Percentiles rank a stretch among this genome's conserved stretches.
Evolutionary conservation across 2,888 invertebrate species (phyloP).

Genomic region (Pilophorus perplexus): DNA sequence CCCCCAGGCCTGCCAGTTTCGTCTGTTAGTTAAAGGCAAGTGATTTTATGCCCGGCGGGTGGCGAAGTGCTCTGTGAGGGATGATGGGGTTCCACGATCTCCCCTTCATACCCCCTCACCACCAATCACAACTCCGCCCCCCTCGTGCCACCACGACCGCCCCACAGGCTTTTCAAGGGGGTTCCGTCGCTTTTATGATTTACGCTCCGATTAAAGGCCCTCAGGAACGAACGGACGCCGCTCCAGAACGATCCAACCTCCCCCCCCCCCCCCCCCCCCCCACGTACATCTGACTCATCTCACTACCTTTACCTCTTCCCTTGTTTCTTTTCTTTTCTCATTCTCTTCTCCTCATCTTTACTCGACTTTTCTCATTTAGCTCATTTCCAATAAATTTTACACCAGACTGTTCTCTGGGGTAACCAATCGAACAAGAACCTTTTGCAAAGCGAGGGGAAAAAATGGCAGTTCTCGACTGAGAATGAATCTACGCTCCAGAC

Average conservation of each 20-base stretch:
- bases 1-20: constrained; percentile 2
- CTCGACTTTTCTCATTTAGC: constrained; percentile 27
- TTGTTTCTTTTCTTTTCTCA: constrained; percentile 8
- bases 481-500: too few species aligned
- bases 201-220: constrained; percentile 38
- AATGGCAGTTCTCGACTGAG: too few species aligned
- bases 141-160: background rate
- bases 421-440: too few species aligned
- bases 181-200: constrained; percentile 36
- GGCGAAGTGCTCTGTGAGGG: constrained; percentile 39
- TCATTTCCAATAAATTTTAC: too few species aligned
- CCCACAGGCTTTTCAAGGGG: background rate
- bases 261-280: background rate
- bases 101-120: constrained; percentile 1
- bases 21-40: constrained; percentile 32
- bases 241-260: background rate
- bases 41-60: constrained; percentile 40
- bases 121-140: background rate
- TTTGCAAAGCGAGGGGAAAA: too few species aligned
- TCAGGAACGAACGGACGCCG: constrained; percentile 27
- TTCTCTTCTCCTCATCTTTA: background rate
- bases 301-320: background rate
- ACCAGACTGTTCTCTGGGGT: too few species aligned
- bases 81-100: constrained; percentile 24
- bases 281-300: constrained; percentile 3